Percentiles rank a stretch among this genome's conserved stretches.
Conservation (phyloP, 2,888 invertebrate species). For the Ferrisia virgata region DNA sequence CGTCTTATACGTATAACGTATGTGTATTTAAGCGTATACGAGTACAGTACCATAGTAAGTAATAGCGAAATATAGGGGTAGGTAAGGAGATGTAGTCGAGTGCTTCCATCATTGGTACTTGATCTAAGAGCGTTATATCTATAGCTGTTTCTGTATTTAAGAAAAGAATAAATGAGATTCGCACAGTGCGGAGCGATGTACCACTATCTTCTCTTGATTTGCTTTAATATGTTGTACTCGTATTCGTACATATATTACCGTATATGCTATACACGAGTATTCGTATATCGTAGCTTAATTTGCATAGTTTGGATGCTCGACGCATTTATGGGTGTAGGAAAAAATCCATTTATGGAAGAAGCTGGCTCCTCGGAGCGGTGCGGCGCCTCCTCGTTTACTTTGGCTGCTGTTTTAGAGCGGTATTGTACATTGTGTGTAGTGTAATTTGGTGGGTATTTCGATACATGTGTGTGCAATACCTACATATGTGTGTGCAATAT, state of each 20-base stretch:
- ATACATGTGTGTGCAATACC: too few relatives aligned
- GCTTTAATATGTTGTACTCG: neutral
- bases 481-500: too few relatives aligned
- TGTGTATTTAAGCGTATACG: too few relatives aligned
- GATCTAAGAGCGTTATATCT: neutral
- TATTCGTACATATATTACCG: neutral
- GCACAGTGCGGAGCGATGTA: neutral
- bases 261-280: neutral
- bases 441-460: too few relatives aligned
- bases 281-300: neutral
- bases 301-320: neutral
- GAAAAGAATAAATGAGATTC: neutral
- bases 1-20: neutral
- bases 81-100: neutral
- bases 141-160: too few relatives aligned
- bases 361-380: neutral
- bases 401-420: neutral
- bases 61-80: neutral
- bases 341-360: conserved; percentile 43
- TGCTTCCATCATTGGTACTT: neutral
- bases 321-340: neutral
- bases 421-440: neutral
- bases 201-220: neutral
- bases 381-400: conserved; percentile 43
- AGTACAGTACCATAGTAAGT: too few relatives aligned